A percentile compares a stretch with the other conserved stretches of the same genome.
Evolutionary conservation across 2,113 vertebrate species (phyloP).

Genomic region (Odocoileus virginianus): DNA sequence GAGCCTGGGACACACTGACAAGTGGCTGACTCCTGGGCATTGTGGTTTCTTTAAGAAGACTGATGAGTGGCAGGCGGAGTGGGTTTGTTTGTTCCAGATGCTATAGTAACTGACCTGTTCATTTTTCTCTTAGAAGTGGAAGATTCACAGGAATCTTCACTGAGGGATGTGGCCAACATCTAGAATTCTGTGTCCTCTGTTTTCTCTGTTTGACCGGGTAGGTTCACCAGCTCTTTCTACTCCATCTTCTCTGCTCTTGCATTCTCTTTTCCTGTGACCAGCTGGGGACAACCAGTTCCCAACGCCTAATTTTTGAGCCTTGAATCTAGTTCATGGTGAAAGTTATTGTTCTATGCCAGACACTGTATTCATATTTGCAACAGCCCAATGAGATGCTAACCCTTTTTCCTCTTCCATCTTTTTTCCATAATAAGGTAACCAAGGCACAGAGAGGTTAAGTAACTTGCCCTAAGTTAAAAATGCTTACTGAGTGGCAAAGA

Average conservation of each 20-base stretch:
- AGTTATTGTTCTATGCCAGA: neutral
- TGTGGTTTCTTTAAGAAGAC: neutral
- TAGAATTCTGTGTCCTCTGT: neutral
- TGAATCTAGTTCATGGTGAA: neutral
- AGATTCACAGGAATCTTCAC: neutral
- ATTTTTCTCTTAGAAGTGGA: neutral
- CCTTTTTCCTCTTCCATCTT: neutral
- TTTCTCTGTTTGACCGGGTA: neutral
- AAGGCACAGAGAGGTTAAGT: neutral
- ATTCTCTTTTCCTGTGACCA: neutral
- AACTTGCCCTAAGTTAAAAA: neutral
- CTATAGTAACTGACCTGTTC: neutral
- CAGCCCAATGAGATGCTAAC: neutral
- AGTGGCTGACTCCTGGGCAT: neutral
- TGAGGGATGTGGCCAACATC: neutral
- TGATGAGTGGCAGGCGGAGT: neutral
- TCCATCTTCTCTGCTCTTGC: neutral
- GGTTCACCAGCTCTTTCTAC: neutral
- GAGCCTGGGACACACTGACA: neutral
- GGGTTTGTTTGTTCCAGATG: neutral
- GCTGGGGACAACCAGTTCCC: neutral
- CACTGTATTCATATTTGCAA: neutral
- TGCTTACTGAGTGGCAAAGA: neutral
- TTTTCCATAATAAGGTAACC: neutral
- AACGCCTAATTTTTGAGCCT: neutral